These are phyloP conservation scores for Labeo calbasu DNA, from an alignment of 2,797 vertebrate species.

Conservation along the genomic window DNA sequence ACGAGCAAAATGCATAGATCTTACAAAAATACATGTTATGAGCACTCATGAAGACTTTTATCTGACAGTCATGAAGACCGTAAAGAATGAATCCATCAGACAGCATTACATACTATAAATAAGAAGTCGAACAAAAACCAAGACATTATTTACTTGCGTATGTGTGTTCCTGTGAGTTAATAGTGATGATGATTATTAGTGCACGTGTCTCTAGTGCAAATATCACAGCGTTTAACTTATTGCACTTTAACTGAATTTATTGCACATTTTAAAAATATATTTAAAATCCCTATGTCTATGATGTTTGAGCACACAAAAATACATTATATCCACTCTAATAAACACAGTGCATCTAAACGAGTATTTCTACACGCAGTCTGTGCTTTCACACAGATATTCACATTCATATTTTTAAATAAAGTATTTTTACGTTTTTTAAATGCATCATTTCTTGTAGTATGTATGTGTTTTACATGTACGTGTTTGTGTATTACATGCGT, in stretches of 20 bases:
- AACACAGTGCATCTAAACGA: background rate
- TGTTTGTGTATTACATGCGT: background rate
- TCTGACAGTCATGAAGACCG: background rate
- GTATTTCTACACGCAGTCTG: background rate
- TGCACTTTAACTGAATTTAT: background rate
- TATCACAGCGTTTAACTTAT: constrained; percentile 4
- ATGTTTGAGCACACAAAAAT: background rate
- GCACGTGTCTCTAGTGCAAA: background rate
- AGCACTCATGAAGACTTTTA: background rate
- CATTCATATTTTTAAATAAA: background rate
- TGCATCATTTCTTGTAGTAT: no score
- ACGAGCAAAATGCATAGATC: background rate
- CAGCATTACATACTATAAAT: background rate
- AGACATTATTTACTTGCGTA: background rate
- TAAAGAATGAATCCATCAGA: background rate
- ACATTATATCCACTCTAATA: background rate
- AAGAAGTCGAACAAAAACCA: background rate
- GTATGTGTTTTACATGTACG: background rate
- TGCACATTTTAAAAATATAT: background rate
- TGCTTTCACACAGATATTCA: background rate
- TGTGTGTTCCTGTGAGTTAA: background rate
- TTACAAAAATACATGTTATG: background rate
- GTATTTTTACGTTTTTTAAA: constrained; percentile 4
- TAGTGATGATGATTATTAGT: background rate
- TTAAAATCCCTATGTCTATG: background rate